Conservation (phyloP, 2,888 invertebrate genomes). For the Tanypteryx hageni region DNA sequence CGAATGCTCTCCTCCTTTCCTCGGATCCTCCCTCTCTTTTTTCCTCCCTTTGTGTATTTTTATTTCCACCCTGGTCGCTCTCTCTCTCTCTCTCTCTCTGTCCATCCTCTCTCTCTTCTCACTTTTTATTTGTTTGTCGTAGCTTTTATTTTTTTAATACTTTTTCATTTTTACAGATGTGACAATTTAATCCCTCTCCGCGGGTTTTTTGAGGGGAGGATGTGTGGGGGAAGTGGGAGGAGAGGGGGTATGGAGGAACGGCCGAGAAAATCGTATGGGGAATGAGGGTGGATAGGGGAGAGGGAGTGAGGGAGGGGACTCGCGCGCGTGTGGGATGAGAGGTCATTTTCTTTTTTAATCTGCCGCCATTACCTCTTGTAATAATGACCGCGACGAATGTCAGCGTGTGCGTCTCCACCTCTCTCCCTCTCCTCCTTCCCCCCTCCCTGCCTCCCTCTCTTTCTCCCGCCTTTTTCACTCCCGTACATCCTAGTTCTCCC, state of each 20-base stretch:
- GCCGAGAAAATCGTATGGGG: no score
- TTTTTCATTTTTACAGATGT: slow-evolving; percentile 64
- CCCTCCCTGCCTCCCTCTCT: neutral
- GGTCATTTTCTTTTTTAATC: slow-evolving; percentile 64
- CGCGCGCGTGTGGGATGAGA: slow-evolving; percentile 20
- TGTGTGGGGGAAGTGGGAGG: neutral
- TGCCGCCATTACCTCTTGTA: slow-evolving; percentile 64
- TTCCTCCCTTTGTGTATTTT: neutral
- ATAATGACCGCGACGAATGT: slow-evolving; percentile 64
- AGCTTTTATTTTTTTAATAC: slow-evolving; percentile 43
- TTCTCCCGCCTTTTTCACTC: neutral
- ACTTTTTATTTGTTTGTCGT: neutral
- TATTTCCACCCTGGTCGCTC: neutral
- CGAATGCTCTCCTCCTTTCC: neutral
- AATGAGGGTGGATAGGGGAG: neutral
- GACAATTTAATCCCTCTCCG: slow-evolving; percentile 59
- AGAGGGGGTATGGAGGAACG: neutral
- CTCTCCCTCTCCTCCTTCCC: neutral
- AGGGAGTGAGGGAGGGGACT: neutral
- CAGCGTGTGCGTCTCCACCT: slow-evolving; percentile 35
- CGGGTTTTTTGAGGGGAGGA: neutral
- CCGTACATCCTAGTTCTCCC: neutral
- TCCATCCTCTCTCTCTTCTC: neutral
- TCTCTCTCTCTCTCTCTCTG: neutral
- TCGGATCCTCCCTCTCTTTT: neutral